Evolutionary conservation across 2,888 invertebrate genomes (phyloP).

Genomic region (Lepetodrilus schrolli): DNA sequence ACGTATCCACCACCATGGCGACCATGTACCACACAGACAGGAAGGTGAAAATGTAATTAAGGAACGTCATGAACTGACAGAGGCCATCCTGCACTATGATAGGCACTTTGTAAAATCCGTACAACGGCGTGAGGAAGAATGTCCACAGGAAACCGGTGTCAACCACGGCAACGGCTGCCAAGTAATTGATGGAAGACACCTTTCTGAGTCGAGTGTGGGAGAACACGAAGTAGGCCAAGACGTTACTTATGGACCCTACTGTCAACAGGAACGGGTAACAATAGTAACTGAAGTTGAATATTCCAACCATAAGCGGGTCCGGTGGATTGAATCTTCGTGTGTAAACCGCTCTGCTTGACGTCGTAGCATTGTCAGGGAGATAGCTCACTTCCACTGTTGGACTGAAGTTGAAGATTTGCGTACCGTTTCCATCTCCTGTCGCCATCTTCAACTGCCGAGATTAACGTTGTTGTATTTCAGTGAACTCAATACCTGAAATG

Average conservation of each 20-base stretch:
- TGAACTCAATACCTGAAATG: too few species aligned
- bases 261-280: constrained; percentile 83
- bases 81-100: constrained; percentile 76
- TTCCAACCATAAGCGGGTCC: not conserved
- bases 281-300: constrained; percentile 74
- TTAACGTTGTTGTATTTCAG: too few species aligned
- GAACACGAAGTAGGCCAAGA: constrained; percentile 84
- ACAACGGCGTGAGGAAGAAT: constrained; percentile 76
- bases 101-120: constrained; percentile 39
- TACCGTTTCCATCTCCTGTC: too few species aligned
- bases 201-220: constrained; percentile 83
- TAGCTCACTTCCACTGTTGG: too few species aligned
- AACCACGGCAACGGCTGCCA: constrained; percentile 84
- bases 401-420: too few species aligned
- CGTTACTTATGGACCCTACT: constrained; percentile 86
- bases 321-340: not conserved
- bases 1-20: constrained; percentile 60
- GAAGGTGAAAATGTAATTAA: constrained; percentile 76
- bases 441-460: too few species aligned
- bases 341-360: too few species aligned
- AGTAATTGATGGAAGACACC: constrained; percentile 85
- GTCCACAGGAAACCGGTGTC: constrained; percentile 85
- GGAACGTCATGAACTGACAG: constrained; percentile 84
- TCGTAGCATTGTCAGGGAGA: too few species aligned
- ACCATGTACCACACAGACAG: constrained; percentile 63